These are phyloP conservation scores for Trinorchestia longiramus DNA, from an alignment of 1,140 invertebrate species.

Conservation along the genomic window DNA sequence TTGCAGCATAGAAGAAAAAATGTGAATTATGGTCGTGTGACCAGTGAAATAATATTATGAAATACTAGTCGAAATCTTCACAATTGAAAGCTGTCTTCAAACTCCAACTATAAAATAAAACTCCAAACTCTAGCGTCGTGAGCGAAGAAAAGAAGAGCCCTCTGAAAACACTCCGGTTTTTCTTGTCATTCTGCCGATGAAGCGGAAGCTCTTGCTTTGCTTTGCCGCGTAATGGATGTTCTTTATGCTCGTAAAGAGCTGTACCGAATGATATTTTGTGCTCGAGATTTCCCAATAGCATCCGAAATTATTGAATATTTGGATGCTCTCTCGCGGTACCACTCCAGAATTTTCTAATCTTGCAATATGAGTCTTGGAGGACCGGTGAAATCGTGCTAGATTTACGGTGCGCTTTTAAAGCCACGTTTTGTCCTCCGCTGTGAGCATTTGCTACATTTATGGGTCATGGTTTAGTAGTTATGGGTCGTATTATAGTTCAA, in stretches of 20 bases:
- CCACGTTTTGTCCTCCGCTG: not conserved
- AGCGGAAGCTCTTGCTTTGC: not conserved
- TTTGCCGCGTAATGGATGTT: not conserved
- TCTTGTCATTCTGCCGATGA: not conserved
- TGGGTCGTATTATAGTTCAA: not conserved
- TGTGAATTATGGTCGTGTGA: not conserved
- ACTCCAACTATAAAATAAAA: not conserved
- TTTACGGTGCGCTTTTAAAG: not conserved
- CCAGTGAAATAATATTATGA: not conserved
- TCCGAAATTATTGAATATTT: not conserved
- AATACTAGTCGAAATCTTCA: not conserved
- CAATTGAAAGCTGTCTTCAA: not conserved
- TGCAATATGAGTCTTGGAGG: constrained; percentile 6
- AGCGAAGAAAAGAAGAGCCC: not conserved
- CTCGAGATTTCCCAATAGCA: constrained; percentile 6
- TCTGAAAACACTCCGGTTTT: not conserved
- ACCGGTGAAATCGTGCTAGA: not conserved
- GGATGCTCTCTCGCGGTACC: not conserved
- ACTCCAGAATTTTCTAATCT: constrained; percentile 1
- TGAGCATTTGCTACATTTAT: not conserved
- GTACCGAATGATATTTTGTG: constrained; percentile 8
- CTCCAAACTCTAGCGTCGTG: not conserved
- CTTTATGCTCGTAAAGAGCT: not conserved
- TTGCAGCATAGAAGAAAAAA: not conserved
- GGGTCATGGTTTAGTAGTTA: not conserved